Percentiles rank a stretch among this genome's conserved stretches.
These are phyloP conservation scores for Lagenorhynchus albirostris DNA, from an alignment of 2,113 vertebrate species.

Conservation along the genomic window DNA sequence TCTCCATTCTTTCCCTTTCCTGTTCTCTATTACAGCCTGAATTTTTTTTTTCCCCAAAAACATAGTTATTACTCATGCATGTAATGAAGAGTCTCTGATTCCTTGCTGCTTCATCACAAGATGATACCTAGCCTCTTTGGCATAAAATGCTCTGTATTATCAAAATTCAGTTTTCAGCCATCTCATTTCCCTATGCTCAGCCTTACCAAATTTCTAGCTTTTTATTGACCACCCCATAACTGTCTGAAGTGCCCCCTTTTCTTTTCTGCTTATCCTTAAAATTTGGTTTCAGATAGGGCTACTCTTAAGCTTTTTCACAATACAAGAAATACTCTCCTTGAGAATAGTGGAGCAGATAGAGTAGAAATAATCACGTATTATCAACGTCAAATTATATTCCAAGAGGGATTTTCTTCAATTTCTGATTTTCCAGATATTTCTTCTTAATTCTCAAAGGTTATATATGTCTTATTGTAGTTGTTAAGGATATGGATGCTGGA, in stretches of 20 bases:
- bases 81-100: neutral
- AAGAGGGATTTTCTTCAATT: neutral
- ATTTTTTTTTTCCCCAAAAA: neutral
- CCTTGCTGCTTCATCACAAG: neutral
- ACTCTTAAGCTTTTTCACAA: neutral
- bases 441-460: neutral
- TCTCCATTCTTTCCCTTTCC: neutral
- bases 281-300: neutral
- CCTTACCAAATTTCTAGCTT: neutral
- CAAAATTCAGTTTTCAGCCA: neutral
- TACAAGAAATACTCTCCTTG: neutral
- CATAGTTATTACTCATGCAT: neutral
- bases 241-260: neutral
- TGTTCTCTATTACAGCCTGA: neutral
- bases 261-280: neutral
- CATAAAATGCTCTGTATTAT: neutral
- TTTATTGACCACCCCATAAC: neutral
- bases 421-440: neutral
- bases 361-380: neutral
- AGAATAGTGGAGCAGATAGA: neutral
- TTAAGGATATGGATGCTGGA: neutral
- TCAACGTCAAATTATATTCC: neutral
- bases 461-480: neutral
- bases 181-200: neutral
- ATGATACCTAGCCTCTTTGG: neutral